These are phyloP conservation scores for Ellobium chinense DNA, from an alignment of 2,888 invertebrate genomes.

Conservation along the genomic window DNA sequence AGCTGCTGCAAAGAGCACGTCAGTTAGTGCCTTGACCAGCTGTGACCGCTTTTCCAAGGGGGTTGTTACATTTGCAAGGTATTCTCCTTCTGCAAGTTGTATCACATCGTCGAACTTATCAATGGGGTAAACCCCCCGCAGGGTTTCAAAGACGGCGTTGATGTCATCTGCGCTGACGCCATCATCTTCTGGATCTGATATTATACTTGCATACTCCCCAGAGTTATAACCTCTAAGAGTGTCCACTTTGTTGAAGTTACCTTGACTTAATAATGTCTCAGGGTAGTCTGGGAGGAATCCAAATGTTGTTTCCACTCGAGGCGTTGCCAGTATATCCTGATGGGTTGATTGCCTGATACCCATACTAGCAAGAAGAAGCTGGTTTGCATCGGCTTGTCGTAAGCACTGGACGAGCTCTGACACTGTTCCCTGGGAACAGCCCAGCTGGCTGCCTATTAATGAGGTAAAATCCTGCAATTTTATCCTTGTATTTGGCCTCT, in stretches of 20 bases:
- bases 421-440: neutral
- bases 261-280: neutral
- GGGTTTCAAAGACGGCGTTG: neutral
- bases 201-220: neutral
- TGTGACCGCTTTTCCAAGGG: neutral
- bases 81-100: neutral
- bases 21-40: neutral
- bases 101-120: neutral
- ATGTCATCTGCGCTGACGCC: conserved; percentile 9
- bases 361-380: neutral
- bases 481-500: neutral
- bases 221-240: conserved; percentile 16
- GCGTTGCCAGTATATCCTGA: neutral
- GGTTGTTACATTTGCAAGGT: conserved; percentile 13
- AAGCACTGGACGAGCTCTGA: neutral
- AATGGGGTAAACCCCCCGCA: neutral
- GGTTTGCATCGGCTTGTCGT: neutral
- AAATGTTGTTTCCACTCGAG: conserved; percentile 30
- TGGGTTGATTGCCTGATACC: neutral
- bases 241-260: conserved; percentile 24
- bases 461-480: neutral
- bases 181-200: neutral
- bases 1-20: neutral
- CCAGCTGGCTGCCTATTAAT: neutral
- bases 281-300: conserved; percentile 28